phyloP scores from a whole-genome alignment of 2,113 vertebrate species.

The Psammodynastes pulverulentus region DNA sequence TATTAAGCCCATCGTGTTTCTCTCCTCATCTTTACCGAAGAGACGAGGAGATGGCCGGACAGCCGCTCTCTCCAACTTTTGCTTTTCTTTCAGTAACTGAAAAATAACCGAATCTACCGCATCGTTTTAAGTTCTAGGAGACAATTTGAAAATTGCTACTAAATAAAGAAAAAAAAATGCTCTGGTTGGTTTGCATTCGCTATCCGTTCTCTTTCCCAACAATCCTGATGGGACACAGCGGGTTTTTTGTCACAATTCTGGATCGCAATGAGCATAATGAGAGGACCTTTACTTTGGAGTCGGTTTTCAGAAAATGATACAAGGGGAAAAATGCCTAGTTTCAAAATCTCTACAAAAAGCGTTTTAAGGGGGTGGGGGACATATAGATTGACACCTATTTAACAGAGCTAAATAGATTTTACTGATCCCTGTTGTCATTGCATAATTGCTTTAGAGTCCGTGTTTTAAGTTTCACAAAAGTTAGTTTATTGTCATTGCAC shows the following conservation, averaged over 20 bases:
- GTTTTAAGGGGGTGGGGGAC: neutral
- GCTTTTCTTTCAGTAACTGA: neutral
- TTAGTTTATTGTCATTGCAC: too few species aligned
- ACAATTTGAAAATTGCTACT: neutral
- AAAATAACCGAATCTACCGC: neutral
- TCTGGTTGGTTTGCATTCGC: neutral
- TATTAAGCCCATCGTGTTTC: neutral
- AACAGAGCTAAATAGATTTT: neutral
- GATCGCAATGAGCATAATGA: neutral
- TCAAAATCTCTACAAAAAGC: neutral
- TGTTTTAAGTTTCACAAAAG: neutral
- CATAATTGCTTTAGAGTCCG: neutral
- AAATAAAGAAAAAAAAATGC: neutral
- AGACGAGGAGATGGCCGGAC: neutral
- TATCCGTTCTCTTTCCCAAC: neutral
- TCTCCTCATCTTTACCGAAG: neutral
- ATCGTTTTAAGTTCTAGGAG: neutral
- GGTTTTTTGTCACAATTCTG: neutral
- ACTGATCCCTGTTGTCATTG: neutral
- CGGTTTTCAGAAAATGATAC: neutral
- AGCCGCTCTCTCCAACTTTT: neutral
- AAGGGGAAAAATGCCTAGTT: neutral
- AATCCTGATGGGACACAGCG: neutral
- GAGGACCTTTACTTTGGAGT: neutral
- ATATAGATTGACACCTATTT: neutral